Percentiles rank a stretch among this genome's conserved stretches.
phyloP scores from a whole-genome alignment of 2,888 invertebrate species.

The Drosophila nigricruria region DNA sequence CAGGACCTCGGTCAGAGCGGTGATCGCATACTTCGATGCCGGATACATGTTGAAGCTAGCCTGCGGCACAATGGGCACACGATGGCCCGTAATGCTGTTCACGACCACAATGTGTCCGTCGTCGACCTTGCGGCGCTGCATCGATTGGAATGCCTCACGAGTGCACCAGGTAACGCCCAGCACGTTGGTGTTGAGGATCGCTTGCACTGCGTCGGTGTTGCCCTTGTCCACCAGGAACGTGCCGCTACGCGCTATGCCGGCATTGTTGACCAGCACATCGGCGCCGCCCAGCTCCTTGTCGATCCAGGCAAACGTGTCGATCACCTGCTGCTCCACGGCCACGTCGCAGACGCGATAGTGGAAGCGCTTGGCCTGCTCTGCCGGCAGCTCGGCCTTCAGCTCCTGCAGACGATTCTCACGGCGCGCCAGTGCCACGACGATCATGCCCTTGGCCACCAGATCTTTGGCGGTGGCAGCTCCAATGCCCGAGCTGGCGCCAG shows the following conservation, averaged over 20 bases:
- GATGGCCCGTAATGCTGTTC: conserved; percentile 84
- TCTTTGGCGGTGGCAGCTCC: conserved; percentile 85
- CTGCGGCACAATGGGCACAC: conserved; percentile 78
- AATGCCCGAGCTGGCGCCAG: conserved; percentile 88
- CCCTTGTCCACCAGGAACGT: conserved; percentile 36
- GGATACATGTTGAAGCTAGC: conserved; percentile 79
- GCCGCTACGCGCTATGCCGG: conserved; percentile 71
- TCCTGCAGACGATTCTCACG: conserved; percentile 85
- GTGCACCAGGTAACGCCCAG: conserved; percentile 85
- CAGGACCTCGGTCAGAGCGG: conserved; percentile 82
- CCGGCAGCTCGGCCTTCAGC: conserved; percentile 51
- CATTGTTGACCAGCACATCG: conserved; percentile 88
- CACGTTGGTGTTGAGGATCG: conserved; percentile 86
- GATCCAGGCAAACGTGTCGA: conserved; percentile 86
- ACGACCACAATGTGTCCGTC: conserved; percentile 87
- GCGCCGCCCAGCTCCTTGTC: conserved; percentile 86
- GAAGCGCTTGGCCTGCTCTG: conserved; percentile 76
- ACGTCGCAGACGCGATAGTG: conserved; percentile 86
- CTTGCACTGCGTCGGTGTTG: conserved; percentile 70
- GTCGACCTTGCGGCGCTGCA: conserved; percentile 85
- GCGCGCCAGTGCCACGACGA: conserved; percentile 87
- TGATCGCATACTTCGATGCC: conserved; percentile 83
- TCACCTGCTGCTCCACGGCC: conserved; percentile 86
- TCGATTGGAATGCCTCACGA: conserved; percentile 85
- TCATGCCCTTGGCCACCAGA: conserved; percentile 86